Evolutionary conservation across 1,140 invertebrate genomes (phyloP).

Genomic region (Agrilus planipennis): DNA sequence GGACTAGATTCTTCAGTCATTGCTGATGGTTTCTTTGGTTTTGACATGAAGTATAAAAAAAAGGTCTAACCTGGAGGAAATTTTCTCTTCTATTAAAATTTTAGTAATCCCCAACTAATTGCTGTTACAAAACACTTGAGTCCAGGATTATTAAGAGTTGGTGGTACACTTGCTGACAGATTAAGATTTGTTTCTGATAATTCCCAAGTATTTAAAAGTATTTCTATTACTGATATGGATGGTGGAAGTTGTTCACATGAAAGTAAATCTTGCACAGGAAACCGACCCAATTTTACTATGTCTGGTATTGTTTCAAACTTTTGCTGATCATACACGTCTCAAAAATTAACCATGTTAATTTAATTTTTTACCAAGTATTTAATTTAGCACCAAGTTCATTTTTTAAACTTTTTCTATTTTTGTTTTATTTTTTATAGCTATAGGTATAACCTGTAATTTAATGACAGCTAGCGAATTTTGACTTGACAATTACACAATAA

Average conservation of each 20-base stretch:
- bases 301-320: slow-evolving; percentile 21
- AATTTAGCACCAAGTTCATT: no score
- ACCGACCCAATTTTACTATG: slow-evolving; percentile 38
- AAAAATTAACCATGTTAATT: slow-evolving; percentile 2
- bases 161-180: slow-evolving; percentile 54
- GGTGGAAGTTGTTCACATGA: slow-evolving; percentile 32
- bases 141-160: slow-evolving; percentile 49
- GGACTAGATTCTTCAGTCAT: slow-evolving; percentile 25
- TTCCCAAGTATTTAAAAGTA: slow-evolving; percentile 10
- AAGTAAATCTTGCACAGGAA: neutral
- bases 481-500: no score
- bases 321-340: neutral
- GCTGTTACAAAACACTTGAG: slow-evolving; percentile 42
- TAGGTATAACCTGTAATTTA: no score
- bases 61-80: neutral
- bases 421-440: no score
- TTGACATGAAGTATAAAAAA: slow-evolving; percentile 24
- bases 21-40: slow-evolving; percentile 23
- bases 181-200: slow-evolving; percentile 40
- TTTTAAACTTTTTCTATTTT: no score
- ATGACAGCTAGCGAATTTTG: no score
- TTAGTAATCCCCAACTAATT: slow-evolving; percentile 34
- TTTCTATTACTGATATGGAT: slow-evolving; percentile 23
- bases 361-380: no score
- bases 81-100: neutral